Base-by-base conservation (phyloP, 2,113 vertebrate species). In the Pomatostomus ruficeps region DNA sequence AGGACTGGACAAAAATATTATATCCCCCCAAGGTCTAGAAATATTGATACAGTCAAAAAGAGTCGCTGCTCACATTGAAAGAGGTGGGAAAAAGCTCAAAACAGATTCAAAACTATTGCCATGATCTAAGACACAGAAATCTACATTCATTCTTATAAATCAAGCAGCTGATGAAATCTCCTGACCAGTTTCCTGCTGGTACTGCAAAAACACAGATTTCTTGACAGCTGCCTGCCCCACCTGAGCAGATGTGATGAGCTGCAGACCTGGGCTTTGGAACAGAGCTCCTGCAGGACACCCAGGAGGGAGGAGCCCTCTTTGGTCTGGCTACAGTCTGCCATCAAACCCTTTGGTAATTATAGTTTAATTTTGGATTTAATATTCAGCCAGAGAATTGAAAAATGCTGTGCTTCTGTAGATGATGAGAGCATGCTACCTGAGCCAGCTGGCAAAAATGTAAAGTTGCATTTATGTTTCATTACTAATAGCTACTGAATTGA, bases 401-500 rank as follows among this genome's bases (percentile, higher is more conserved):
- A 95, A 95, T 20, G 61, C 48, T 79, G 86, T 91, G 24, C 86
- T 95, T 88, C 81, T 93, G 36, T 59, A 85, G 73, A 92, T 49
- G 92, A 96, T 94, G 88, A 96, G 86, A 93, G 93, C 46, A 81
- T 0, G 11, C 80, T 94, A 76, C 78, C 61, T 84, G 83, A 94
- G 92, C 97, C 96, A 97, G 94, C 95, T 97, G 96, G 96, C 93
- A 91, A 71, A 87, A 89, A 62, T 70, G 61, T 80, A 36, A 86
- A 95, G 87, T 94, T 95, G 65, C 23, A 70, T 94, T 95, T 93
- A 51, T 65, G 66, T 81, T 90, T 96, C 73, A 75, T 92, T 90
- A 70, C 71, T 87, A 93, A 89, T 84, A 89, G 86, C 61, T 93
- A 83, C 85, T 89, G 57, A 91, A 87, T 70, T 95, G 90, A 93